These are phyloP conservation scores for Rachycentron canadum DNA, from an alignment of 2,797 vertebrate species.

Conservation along the genomic window DNA sequence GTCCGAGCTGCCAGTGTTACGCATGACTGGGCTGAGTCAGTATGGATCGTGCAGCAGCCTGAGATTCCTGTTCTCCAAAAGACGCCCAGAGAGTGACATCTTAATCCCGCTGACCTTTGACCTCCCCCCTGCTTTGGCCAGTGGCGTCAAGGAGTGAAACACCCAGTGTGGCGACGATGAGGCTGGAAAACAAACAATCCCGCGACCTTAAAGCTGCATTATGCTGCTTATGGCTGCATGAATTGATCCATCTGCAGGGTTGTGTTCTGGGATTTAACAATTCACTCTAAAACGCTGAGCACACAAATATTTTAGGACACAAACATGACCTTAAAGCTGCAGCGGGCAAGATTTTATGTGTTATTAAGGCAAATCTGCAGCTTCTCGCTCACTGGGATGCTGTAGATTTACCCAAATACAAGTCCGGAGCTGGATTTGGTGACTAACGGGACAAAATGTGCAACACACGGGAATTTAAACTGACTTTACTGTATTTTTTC, in stretches of 20 bases:
- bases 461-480: not conserved
- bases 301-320: conserved; percentile 23
- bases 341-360: not conserved
- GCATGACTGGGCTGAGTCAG: not conserved
- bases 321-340: conserved; percentile 30
- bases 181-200: not conserved
- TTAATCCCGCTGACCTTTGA: conserved; percentile 17
- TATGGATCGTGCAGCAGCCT: conserved; percentile 36
- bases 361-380: conserved; percentile 35
- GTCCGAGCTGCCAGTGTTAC: not conserved
- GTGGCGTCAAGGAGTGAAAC: not conserved
- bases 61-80: conserved; percentile 6
- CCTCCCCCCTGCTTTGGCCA: not conserved
- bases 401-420: conserved; percentile 12
- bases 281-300: conserved; percentile 14
- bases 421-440: conserved; percentile 21
- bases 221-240: conserved; percentile 44
- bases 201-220: conserved; percentile 43
- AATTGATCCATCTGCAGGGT: conserved; percentile 45
- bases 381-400: not conserved
- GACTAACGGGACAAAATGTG: conserved; percentile 2
- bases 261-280: conserved; percentile 52
- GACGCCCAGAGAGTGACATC: conserved; percentile 19
- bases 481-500: not conserved
- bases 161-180: not conserved